phyloP scores from a whole-genome alignment of 2,113 vertebrate genomes.

The Microcebus jonahi region DNA sequence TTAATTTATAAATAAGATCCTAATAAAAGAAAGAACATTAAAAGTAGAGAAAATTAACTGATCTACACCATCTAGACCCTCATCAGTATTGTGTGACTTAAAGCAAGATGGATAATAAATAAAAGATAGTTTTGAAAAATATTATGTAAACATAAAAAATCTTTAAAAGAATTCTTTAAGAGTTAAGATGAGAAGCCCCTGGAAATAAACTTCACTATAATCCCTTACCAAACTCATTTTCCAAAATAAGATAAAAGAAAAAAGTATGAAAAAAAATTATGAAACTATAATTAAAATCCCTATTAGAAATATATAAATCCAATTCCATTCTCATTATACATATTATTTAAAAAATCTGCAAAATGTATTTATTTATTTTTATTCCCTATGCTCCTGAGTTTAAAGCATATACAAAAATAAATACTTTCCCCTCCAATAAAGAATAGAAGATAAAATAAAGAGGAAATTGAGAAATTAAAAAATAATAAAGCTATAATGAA shows the following conservation, averaged over 20 bases:
- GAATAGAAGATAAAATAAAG: background rate
- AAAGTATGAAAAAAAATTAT: background rate
- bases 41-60: background rate
- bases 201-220: background rate
- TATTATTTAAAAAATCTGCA: background rate
- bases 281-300: background rate
- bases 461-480: background rate
- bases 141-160: background rate
- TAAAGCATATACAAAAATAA: background rate
- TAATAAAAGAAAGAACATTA: background rate
- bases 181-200: background rate
- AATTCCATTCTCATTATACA: background rate
- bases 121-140: background rate
- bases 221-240: constrained; percentile 26
- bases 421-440: background rate
- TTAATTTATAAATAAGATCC: background rate
- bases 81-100: background rate
- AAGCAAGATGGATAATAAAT: background rate
- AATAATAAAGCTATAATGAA: background rate
- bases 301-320: background rate
- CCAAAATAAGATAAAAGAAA: background rate
- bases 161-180: background rate
- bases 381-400: background rate
- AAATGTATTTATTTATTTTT: background rate
- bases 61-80: background rate